phyloP scores from a whole-genome alignment of 2,113 vertebrate genomes.

The Ceratotherium simum region DNA sequence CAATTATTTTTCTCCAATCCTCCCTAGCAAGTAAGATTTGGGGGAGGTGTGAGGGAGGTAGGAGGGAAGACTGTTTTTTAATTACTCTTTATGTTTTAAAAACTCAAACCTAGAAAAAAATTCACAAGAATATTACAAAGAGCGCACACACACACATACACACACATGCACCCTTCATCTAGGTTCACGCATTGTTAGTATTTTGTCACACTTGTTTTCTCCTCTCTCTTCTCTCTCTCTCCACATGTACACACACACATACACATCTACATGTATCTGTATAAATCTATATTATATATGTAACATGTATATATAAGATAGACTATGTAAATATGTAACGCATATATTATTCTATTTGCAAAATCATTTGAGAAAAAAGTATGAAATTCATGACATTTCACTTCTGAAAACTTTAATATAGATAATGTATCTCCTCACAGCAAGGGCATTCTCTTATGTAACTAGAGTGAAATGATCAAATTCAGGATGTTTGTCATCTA shows the following conservation, averaged over 20 bases:
- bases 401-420: not conserved
- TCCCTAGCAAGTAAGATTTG: not conserved
- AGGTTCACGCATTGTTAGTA: not conserved
- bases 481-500: not conserved
- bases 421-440: not conserved
- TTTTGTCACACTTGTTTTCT: not conserved
- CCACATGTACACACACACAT: not conserved
- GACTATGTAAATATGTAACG: not conserved
- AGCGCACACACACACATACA: not conserved
- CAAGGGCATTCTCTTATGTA: not conserved
- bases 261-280: not conserved
- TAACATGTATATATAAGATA: not conserved
- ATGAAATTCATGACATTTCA: not conserved
- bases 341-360: not conserved
- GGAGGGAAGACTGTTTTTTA: not conserved
- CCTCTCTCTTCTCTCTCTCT: not conserved
- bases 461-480: not conserved
- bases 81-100: not conserved
- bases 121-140: not conserved
- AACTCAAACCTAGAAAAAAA: not conserved
- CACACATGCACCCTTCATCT: not conserved
- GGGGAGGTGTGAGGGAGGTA: rapidly evolving
- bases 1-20: not conserved
- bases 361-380: not conserved
- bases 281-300: not conserved